Evolutionary conservation across 2,113 vertebrate genomes (phyloP).

Genomic region (Dryoscopus gambensis): DNA sequence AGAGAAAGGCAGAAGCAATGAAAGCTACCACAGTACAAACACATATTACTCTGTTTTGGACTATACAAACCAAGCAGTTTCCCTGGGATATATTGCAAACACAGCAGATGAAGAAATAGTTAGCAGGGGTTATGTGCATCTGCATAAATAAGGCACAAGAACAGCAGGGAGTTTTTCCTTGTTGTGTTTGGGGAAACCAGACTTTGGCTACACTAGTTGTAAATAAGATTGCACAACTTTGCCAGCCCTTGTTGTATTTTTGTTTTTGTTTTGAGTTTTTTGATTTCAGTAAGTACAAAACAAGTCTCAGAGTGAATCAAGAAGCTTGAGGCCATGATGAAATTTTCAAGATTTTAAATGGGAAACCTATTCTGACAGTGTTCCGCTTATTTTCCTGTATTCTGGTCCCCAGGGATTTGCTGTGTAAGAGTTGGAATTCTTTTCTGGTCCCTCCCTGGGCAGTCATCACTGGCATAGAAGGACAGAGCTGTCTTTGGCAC

Average conservation of each 20-base stretch:
- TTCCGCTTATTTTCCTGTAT: background rate
- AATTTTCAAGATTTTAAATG: background rate
- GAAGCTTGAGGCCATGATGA: background rate
- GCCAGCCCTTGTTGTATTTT: background rate
- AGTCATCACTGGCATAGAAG: background rate
- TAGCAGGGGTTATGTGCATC: background rate
- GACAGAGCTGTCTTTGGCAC: background rate
- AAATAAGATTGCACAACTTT: conserved; percentile 19
- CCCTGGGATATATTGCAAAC: background rate
- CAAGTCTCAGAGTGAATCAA: background rate
- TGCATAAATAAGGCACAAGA: background rate
- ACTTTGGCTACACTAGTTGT: background rate
- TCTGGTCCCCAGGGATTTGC: background rate
- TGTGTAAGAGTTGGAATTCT: background rate
- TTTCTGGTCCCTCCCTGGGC: background rate
- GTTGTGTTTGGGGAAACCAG: background rate
- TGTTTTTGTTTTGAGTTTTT: background rate
- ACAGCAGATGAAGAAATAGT: background rate
- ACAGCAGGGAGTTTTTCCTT: background rate
- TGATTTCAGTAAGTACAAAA: background rate
- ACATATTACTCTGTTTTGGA: background rate
- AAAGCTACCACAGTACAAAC: background rate
- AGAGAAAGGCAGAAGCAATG: background rate
- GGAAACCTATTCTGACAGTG: background rate
- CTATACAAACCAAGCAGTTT: background rate